Evolutionary conservation across 2,113 vertebrate species (phyloP).

Genomic region (Apaloderma vittatum): DNA sequence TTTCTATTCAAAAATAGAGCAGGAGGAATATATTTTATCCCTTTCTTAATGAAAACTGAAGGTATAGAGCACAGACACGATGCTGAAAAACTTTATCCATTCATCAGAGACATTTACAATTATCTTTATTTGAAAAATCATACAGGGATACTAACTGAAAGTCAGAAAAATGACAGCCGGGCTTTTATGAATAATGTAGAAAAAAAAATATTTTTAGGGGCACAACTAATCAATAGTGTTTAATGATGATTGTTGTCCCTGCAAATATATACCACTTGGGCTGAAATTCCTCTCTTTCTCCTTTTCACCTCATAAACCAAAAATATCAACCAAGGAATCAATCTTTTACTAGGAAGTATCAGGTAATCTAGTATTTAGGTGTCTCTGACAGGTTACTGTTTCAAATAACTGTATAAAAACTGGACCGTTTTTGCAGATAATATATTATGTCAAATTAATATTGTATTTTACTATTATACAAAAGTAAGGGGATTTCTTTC

Average conservation of each 20-base stretch:
- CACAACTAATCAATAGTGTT: neutral
- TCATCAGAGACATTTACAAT: neutral
- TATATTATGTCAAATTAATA: neutral
- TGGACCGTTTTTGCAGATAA: neutral
- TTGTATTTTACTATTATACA: neutral
- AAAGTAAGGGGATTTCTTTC: neutral
- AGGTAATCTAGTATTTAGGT: neutral
- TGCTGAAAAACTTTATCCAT: neutral
- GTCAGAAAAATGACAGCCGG: neutral
- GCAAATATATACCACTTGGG: neutral
- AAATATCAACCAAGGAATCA: neutral
- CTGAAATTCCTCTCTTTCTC: neutral
- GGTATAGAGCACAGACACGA: neutral
- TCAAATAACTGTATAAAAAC: neutral
- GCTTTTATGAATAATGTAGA: neutral
- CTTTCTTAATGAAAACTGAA: neutral
- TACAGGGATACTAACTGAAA: neutral
- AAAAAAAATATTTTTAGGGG: neutral
- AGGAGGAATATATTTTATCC: neutral
- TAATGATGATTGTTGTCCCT: neutral
- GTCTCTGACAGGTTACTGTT: neutral
- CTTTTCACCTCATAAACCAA: neutral
- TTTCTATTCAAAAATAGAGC: neutral
- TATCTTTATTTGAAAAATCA: neutral
- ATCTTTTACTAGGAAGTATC: neutral